Evolutionary conservation across 2,797 vertebrate species (phyloP).

Genomic region (Acridotheres tristis): DNA sequence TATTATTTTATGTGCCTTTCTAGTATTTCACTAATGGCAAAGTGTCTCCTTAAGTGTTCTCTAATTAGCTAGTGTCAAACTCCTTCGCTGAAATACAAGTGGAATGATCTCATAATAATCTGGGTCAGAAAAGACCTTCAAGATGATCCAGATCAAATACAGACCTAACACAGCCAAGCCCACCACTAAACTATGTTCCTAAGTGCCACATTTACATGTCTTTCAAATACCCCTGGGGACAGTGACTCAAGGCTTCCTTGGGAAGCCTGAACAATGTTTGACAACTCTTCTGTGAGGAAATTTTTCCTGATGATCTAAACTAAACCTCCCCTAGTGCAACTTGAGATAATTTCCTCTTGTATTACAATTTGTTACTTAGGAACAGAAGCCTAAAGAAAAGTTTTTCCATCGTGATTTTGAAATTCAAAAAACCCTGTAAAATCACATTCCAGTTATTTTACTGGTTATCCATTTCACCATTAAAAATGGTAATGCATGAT

Average conservation of each 20-base stretch:
- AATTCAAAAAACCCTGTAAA: background rate
- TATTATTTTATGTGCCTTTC: background rate
- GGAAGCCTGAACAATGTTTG: background rate
- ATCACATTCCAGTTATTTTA: background rate
- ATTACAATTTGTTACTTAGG: background rate
- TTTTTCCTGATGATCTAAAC: background rate
- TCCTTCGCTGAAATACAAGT: background rate
- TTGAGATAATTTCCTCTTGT: background rate
- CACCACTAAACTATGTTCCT: background rate
- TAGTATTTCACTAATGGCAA: background rate
- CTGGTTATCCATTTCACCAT: background rate
- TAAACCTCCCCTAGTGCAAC: no score
- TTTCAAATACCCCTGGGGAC: fast-evolving
- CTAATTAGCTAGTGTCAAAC: background rate
- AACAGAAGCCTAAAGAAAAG: background rate
- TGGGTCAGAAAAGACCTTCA: background rate
- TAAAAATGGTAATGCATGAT: background rate
- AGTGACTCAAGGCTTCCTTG: background rate
- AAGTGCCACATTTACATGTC: background rate
- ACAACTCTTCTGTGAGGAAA: background rate
- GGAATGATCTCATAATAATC: background rate
- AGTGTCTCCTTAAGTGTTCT: background rate
- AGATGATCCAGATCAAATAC: background rate
- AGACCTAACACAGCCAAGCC: background rate
- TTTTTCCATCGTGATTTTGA: background rate